Base-by-base conservation (phyloP, 1,140 invertebrate genomes). In the Trypoxylus dichotomus region DNA sequence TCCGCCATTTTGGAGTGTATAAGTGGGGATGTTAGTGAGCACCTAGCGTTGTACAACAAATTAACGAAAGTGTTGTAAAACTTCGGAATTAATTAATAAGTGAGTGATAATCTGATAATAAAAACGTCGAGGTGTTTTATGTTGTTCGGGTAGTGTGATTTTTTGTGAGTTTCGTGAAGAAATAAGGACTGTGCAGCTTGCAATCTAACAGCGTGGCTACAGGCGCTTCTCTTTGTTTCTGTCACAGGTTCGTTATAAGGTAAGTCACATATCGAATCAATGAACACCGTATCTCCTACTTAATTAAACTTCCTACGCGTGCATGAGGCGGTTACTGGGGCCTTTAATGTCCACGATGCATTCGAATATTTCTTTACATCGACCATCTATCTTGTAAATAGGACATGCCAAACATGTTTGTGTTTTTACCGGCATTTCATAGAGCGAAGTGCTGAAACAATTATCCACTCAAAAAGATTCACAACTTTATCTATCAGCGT, bases 141-240 rank as follows among this genome's bases (percentile, higher is more conserved):
- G 74, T 42, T 79, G 74, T 25, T 37, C n/a, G 32, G 47, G 74
- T 78, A 83, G 82, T 84, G 82, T 76, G 58, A 75, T 43, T 81
- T 83, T 83, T 82, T 82, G 79, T 82, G 81, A 81, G 80, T 79
- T 82, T 82, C 77, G 19, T 71, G 75, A 77, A 76, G 79, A 78
- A 83, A 81, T 80, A 79, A 80, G 80, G 72, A 76, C 74, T 79
- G 79, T 79, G 78, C 79, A 77, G 82, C 74, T 83, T 82, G 80
- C 75, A 83, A 82, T 79, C 78, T 82, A 85, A 79, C 84, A 85
- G 84, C 84, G 84, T 85, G 84, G 84, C 84, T 82, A 81, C 80
- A 73, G 77, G 77, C 80, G 83, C 83, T 83, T 84, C 81, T 82
- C 83, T 85, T 84, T 84, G 83, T 84, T 84, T 83, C 83, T 81